Evolutionary conservation across 2,797 vertebrate species (phyloP).

Genomic region (Nannoperca obscura): DNA sequence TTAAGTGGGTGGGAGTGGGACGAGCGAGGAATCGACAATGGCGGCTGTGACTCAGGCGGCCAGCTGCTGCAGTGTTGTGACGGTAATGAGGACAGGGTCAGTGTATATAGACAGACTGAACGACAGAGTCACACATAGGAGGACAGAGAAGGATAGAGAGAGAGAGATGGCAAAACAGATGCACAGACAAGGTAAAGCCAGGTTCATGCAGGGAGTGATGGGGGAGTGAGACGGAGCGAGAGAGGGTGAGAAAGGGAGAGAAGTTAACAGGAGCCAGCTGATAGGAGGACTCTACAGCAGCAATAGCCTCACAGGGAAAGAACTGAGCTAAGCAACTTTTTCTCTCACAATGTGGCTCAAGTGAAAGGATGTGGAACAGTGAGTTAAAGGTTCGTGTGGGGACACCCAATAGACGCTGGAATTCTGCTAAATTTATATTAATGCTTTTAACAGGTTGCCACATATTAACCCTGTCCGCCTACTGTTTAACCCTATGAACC

Average conservation of each 20-base stretch:
- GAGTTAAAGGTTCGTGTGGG: conserved; percentile 42
- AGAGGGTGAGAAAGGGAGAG: conserved; percentile 37
- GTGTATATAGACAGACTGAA: conserved; percentile 65
- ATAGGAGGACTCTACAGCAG: conserved; percentile 53
- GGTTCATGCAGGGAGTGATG: conserved; percentile 43
- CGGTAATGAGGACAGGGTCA: conserved; percentile 83
- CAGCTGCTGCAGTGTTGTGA: conserved; percentile 77
- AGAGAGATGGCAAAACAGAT: conserved; percentile 24
- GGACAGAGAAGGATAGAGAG: conserved; percentile 22
- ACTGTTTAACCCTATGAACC: too few species aligned
- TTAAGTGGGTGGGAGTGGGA: conserved; percentile 65
- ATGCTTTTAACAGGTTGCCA: conserved; percentile 37
- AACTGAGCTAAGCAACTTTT: conserved; percentile 70
- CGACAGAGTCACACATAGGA: conserved; percentile 53
- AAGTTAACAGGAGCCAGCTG: conserved; percentile 63
- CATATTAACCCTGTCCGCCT: conserved; percentile 1
- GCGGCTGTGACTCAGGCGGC: conserved; percentile 74
- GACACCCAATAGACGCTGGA: conserved; percentile 23
- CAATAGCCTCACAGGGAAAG: conserved; percentile 47
- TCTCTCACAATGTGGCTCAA: conserved; percentile 26
- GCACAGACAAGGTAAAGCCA: conserved; percentile 21
- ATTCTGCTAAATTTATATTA: not conserved
- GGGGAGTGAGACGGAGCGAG: conserved; percentile 37
- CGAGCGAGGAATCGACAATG: conserved; percentile 69
- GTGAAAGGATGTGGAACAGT: conserved; percentile 35